Evolutionary conservation across 2,888 invertebrate genomes (phyloP).

Genomic region (Drosophila fulvimacula): DNA sequence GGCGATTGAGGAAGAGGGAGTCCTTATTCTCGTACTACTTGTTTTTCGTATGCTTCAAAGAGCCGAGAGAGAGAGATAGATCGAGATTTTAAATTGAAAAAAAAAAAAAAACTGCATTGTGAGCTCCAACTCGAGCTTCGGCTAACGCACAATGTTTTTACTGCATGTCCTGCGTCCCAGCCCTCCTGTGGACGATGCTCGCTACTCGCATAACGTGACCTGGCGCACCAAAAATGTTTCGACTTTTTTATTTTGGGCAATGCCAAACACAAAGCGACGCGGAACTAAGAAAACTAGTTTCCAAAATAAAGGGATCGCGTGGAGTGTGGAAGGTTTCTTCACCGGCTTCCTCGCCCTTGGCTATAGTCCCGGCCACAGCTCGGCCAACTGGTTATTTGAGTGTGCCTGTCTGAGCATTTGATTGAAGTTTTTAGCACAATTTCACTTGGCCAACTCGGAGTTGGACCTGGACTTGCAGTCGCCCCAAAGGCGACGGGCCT

Average conservation of each 20-base stretch:
- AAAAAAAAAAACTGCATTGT: constrained; percentile 44
- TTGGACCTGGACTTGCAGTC: not conserved
- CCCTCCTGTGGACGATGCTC: not conserved
- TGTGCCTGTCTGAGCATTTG: constrained; percentile 52
- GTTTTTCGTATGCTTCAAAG: constrained; percentile 21
- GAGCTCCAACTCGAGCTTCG: constrained; percentile 18
- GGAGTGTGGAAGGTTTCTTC: constrained; percentile 18
- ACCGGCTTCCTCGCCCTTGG: constrained; percentile 30
- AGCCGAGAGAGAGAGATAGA: not conserved
- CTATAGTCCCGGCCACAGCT: constrained; percentile 11
- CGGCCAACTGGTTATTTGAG: constrained; percentile 59
- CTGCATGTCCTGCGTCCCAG: not conserved
- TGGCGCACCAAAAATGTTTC: constrained; percentile 42
- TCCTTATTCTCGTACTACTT: constrained; percentile 21
- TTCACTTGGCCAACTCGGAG: constrained; percentile 36
- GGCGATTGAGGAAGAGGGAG: constrained; percentile 4
- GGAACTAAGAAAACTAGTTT: constrained; percentile 74
- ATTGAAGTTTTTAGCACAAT: constrained; percentile 68
- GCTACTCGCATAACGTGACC: constrained; percentile 51
- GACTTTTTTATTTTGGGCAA: constrained; percentile 39
- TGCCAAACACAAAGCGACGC: constrained; percentile 49
- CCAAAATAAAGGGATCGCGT: constrained; percentile 20
- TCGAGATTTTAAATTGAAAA: constrained; percentile 19
- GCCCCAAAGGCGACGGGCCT: constrained; percentile 12
- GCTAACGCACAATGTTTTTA: constrained; percentile 31